phyloP scores from a whole-genome alignment of 1,140 invertebrate genomes.

The Drosophila erecta region DNA sequence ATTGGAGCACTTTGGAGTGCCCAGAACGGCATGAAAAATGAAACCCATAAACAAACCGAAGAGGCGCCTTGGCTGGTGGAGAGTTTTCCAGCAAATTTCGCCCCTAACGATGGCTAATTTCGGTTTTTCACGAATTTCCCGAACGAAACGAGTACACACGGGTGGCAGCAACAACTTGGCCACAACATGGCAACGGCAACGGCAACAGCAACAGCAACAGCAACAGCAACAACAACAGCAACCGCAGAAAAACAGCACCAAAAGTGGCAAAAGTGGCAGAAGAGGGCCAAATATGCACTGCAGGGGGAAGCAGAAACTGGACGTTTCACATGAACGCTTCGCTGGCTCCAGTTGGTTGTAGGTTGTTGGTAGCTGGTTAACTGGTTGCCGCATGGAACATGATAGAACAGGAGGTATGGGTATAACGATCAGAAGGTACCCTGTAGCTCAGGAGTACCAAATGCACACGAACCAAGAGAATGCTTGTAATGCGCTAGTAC shows the following conservation, averaged over 20 bases:
- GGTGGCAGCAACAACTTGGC: slow-evolving; percentile 32
- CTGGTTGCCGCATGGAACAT: slow-evolving; percentile 14
- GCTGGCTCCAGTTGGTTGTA: slow-evolving; percentile 56
- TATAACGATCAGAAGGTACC: slow-evolving; percentile 5
- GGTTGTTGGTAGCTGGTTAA: slow-evolving; percentile 24
- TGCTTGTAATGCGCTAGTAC: no score
- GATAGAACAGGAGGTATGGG: background rate
- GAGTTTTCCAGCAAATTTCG: slow-evolving; percentile 68
- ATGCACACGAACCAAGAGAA: no score
- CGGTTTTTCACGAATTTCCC: slow-evolving; percentile 77
- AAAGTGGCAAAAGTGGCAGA: slow-evolving; percentile 8
- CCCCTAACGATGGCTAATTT: slow-evolving; percentile 69
- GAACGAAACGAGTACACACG: slow-evolving; percentile 74
- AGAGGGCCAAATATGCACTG: slow-evolving; percentile 34
- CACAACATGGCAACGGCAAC: slow-evolving; percentile 42
- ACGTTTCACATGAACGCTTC: slow-evolving; percentile 83
- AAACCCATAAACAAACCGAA: slow-evolving; percentile 59
- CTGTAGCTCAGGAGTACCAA: no score
- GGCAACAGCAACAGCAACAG: slow-evolving; percentile 12
- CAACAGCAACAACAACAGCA: slow-evolving; percentile 11
- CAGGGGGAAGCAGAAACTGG: slow-evolving; percentile 69
- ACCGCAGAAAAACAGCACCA: slow-evolving; percentile 2
- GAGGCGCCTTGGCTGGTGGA: slow-evolving; percentile 25
- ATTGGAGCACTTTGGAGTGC: slow-evolving; percentile 59
- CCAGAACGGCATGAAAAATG: slow-evolving; percentile 53